Percentiles rank a stretch among this genome's conserved stretches.
Evolutionary conservation across 2,797 vertebrate genomes (phyloP).

Genomic region (Myoxocephalus aenaeus): DNA sequence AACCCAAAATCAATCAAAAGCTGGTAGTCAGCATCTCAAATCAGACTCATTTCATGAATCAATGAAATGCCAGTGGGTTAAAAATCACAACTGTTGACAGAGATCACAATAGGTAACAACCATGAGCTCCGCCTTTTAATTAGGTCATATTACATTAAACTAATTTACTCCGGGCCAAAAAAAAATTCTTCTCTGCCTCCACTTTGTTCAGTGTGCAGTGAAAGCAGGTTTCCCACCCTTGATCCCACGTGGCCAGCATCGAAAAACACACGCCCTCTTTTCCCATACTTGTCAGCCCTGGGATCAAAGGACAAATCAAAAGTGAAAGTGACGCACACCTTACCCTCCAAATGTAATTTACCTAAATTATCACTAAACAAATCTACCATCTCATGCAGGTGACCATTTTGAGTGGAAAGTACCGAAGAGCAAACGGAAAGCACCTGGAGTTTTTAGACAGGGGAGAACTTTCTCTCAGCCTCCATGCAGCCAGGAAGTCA

Average conservation of each 20-base stretch:
- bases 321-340: conserved; percentile 29
- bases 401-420: neutral
- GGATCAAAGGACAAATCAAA: conserved; percentile 25
- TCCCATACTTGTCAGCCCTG: rapidly evolving
- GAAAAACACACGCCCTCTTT: neutral
- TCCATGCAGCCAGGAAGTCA: rapidly evolving
- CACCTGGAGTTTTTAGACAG: neutral
- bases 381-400: neutral
- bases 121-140: neutral
- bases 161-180: neutral
- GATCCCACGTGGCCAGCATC: neutral
- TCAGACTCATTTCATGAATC: no score
- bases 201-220: no score
- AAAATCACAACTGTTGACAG: neutral
- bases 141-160: neutral
- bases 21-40: no score
- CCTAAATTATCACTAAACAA: neutral
- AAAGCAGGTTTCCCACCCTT: no score
- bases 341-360: rapidly evolving
- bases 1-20: no score
- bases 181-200: no score
- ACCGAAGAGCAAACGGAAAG: conserved; percentile 3
- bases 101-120: neutral
- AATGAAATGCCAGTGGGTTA: no score
- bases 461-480: neutral